Evolutionary conservation across 2,113 vertebrate species (phyloP), one percentile per base, ranked within the genome.

Genomic region (Heterocephalus glaber): DNA sequence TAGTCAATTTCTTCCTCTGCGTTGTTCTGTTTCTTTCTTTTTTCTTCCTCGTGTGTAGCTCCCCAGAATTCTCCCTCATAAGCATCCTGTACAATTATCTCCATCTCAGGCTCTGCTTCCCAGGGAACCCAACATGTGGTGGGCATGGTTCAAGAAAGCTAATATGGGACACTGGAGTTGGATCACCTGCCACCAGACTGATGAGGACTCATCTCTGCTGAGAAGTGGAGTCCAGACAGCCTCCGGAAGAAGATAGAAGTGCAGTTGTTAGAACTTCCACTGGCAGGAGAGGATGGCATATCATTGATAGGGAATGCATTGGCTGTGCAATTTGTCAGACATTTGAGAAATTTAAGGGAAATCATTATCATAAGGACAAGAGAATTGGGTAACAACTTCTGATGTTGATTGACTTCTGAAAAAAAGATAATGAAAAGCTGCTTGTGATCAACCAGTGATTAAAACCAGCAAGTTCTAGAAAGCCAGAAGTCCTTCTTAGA

Each of bases 261-360:
- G 30, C 79, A 2, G 28, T 20, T 77, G 35, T 28, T 60, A 65
- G 49, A 65, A 35, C 16, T n/a, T 74, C 20, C 76, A 60, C 5
- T 24, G 13, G n/a, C 14, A 30, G 87, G 9, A 20, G 0, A 4
- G 2, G 60, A n/a, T 2, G 2, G 8, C 26, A 0, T 2, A 22
- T 16, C 38, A 9, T 82, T 13, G 9, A n/a, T 8, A n/a, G 52
- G 13, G 26, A 47, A 33, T 30, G n/a, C 28, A 7, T 92, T 56
- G 22, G 38, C 76, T 74, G 24, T 47, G n/a, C 8, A 20, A 16
- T 5, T 24, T 28, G 47, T 54, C 54, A 26, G 47, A 41, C 38
- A 20, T 14, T 19, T 61, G 83, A 88, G 35, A 83, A 83, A 19
- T n/a, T 16, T 0, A 3, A 20, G 28, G 56, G 20, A 66, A 41